phyloP scores from a whole-genome alignment of 2,113 vertebrate genomes.

The Arenaria interpres region DNA sequence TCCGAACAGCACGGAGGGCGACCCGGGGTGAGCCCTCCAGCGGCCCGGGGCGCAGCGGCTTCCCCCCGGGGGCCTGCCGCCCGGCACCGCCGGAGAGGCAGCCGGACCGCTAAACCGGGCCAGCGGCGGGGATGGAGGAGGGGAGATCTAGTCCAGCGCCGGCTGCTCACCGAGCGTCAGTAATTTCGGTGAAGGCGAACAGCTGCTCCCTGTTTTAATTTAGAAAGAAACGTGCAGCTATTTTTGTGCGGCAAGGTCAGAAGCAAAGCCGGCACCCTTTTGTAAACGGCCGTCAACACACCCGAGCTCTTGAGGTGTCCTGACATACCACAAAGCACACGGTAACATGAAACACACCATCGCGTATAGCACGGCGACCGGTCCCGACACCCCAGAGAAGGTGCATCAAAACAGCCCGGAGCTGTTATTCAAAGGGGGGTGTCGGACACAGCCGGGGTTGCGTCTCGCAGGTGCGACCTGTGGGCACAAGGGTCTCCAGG shows the following conservation, averaged over 20 bases:
- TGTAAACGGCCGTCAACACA: not conserved
- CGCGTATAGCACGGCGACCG: too few species aligned
- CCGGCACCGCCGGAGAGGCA: not conserved
- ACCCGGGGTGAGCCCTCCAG: not conserved
- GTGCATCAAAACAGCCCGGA: not conserved
- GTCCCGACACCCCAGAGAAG: not conserved
- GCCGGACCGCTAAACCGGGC: not conserved
- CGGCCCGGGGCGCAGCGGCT: too few species aligned
- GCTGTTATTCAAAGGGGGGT: too few species aligned
- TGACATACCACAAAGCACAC: not conserved
- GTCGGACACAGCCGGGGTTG: too few species aligned
- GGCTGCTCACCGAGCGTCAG: not conserved
- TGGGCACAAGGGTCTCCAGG: not conserved
- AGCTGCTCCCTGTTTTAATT: slow-evolving; percentile 6
- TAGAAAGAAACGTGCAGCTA: not conserved
- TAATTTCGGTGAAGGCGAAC: not conserved
- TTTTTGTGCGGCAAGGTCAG: not conserved
- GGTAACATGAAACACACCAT: rapidly evolving
- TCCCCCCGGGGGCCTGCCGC: too few species aligned
- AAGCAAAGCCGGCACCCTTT: not conserved
- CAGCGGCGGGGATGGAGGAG: not conserved
- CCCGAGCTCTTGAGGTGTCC: not conserved
- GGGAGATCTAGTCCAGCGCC: not conserved
- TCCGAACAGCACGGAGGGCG: not conserved
- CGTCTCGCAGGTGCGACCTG: too few species aligned